These are phyloP conservation scores for Drosophila vallismaia DNA, from an alignment of 2,888 invertebrate genomes.

Conservation along the genomic window DNA sequence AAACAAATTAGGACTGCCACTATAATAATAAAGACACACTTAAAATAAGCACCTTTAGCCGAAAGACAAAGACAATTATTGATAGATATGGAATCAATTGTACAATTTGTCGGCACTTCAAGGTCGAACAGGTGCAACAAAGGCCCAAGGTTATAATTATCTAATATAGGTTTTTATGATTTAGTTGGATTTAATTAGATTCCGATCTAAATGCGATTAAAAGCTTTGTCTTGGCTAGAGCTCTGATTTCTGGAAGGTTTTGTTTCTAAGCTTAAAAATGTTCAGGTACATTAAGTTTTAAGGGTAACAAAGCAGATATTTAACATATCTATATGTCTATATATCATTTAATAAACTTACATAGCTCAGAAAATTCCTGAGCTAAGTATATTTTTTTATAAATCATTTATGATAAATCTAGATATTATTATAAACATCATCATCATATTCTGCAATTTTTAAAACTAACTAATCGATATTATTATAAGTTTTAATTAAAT, in stretches of 20 bases:
- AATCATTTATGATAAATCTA: too few relatives aligned
- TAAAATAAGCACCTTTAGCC: slow-evolving; percentile 21
- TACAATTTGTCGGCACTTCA: slow-evolving; percentile 50
- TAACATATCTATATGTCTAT: not conserved
- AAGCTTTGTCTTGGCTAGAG: slow-evolving; percentile 3
- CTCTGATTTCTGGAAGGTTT: not conserved
- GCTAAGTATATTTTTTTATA: too few relatives aligned
- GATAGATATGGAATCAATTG: slow-evolving; percentile 57
- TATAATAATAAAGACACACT: slow-evolving; percentile 40
- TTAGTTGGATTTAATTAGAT: slow-evolving; percentile 20
- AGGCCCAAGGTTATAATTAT: slow-evolving; percentile 48
- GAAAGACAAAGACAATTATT: slow-evolving; percentile 49
- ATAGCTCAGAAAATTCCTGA: too few relatives aligned
- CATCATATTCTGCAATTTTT: too few relatives aligned
- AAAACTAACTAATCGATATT: too few relatives aligned
- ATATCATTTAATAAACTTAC: too few relatives aligned
- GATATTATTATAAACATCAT: too few relatives aligned
- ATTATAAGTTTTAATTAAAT: too few relatives aligned
- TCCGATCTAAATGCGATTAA: not conserved
- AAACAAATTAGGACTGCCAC: slow-evolving; percentile 55
- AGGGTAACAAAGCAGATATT: not conserved
- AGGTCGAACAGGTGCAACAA: slow-evolving; percentile 53
- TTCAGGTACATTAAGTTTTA: not conserved
- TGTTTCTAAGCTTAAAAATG: not conserved
- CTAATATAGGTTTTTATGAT: slow-evolving; percentile 20